Conservation (phyloP, 2,113 vertebrate species). For the Tenebrosternarchus preto region DNA sequence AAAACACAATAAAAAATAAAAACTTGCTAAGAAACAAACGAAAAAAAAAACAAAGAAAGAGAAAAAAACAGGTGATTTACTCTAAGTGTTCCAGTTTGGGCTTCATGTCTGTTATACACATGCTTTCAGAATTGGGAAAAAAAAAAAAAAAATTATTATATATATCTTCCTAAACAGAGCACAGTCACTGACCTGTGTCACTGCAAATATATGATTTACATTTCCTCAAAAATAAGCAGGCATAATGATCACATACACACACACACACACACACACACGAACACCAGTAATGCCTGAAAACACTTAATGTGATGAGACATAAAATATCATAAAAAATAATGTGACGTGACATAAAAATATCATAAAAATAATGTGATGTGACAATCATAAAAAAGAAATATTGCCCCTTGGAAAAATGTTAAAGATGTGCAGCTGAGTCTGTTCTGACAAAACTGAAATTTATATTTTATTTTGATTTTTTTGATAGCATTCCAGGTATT, state of each 20-base stretch:
- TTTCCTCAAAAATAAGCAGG: constrained; percentile 29
- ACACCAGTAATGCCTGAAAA: constrained; percentile 2
- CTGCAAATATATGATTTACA: constrained; percentile 32
- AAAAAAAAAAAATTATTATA: no score
- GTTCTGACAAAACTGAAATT: not conserved
- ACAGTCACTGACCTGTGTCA: constrained; percentile 20
- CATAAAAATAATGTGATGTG: no score
- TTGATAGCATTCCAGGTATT: no score
- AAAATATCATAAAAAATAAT: no score
- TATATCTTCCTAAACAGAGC: constrained; percentile 4
- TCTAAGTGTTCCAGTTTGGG: constrained; percentile 16
- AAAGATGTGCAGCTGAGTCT: not conserved
- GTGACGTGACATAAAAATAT: no score
- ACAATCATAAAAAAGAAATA: no score
- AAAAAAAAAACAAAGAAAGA: not conserved
- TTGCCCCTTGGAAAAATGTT: no score
- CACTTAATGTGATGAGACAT: no score
- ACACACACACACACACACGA: constrained; percentile 4
- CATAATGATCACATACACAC: not conserved
- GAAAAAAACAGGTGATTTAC: constrained; percentile 28
- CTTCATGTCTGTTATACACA: not conserved
- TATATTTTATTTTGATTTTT: no score
- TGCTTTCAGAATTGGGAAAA: no score
- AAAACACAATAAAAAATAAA: no score
- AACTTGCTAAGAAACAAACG: no score